These are phyloP conservation scores for Bombus affinis DNA, from an alignment of 1,140 invertebrate genomes.

Conservation along the genomic window DNA sequence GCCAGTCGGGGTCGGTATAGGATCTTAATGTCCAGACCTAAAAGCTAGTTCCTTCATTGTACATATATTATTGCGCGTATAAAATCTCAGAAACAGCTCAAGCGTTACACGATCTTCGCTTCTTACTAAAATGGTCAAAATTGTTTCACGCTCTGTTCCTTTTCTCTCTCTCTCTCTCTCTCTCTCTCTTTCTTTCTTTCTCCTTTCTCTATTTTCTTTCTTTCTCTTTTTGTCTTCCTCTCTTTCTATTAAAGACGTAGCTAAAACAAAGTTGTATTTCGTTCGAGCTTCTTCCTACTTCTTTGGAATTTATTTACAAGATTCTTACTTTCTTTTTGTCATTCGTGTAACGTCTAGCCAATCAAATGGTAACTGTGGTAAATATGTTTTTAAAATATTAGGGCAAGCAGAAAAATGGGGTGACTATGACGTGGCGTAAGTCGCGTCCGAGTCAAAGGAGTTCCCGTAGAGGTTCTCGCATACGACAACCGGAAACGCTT, in stretches of 20 bases:
- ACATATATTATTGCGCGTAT: conserved; percentile 38
- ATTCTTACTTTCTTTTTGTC: neutral
- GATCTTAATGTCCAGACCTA: conserved; percentile 50
- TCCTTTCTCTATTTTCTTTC: neutral
- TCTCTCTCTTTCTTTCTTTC: neutral
- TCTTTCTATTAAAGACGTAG: neutral
- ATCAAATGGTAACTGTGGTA: conserved; percentile 26
- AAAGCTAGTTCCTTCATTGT: conserved; percentile 55
- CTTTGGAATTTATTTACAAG: neutral
- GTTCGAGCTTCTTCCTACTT: neutral
- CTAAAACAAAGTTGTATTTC: neutral
- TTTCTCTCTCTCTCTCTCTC: neutral
- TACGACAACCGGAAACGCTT: conserved; percentile 36
- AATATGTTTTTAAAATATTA: conserved; percentile 42
- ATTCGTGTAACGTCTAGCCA: neutral
- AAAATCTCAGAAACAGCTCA: conserved; percentile 6
- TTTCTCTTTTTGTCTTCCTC: neutral
- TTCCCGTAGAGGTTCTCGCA: conserved; percentile 26
- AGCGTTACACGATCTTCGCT: neutral
- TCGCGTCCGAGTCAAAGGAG: conserved; percentile 21
- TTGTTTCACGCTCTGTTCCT: neutral
- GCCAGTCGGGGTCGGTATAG: conserved; percentile 26
- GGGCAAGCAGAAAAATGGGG: conserved; percentile 10
- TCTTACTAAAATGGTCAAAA: neutral
- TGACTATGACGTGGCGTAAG: conserved; percentile 15